Evolutionary conservation across 2,113 vertebrate genomes (phyloP), one percentile per base, ranked within the genome.

Genomic region (Nothoprocta pentlandii): DNA sequence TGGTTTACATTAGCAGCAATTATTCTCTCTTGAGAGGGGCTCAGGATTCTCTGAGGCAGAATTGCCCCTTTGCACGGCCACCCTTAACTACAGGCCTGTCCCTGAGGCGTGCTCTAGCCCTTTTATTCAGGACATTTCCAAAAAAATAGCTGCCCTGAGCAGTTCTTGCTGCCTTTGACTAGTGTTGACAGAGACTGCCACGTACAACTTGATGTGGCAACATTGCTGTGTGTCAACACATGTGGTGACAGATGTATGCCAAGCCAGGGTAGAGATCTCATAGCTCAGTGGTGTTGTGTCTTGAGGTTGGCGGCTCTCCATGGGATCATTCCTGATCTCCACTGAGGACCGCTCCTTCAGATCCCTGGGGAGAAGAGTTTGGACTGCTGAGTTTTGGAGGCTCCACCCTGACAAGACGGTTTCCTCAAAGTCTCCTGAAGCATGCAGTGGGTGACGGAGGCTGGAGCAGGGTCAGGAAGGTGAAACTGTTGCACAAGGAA

Each of bases 211-310:
- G 95, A 95, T 12, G 11, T 85, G 77, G 92, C 85, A 93, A 89
- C 90, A 85, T 93, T 96, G 71, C 94, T 89, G 51, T 6, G 32
- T 94, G 91, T 94, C 92, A 92, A 81, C 89, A 88, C 85, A 70
- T 66, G 67, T 83, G 75, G 41, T 93, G 93, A 94, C 78, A 94
- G 91, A 96, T 86, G 74, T 91, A 75, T 94, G 94, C 87, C 89
- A 93, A 94, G 85, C 36, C 36, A 0, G 5, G 70, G 77, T 19
- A 94, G 92, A 80, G 54, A 77, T 51, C 77, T 73, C 69, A 34
- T 74, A 92, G 80, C 63, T 92, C 90, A 46, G 26, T 36, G 54
- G 30, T 75, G 85, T 20, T 93, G 86, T 56, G 89, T 88, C 88
- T 69, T 88, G 76, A 86, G 2, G 1, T 22, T 92, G 94, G 91